Evolutionary conservation across 1,140 invertebrate genomes (phyloP).

Genomic region (Tetragonula clypearis): DNA sequence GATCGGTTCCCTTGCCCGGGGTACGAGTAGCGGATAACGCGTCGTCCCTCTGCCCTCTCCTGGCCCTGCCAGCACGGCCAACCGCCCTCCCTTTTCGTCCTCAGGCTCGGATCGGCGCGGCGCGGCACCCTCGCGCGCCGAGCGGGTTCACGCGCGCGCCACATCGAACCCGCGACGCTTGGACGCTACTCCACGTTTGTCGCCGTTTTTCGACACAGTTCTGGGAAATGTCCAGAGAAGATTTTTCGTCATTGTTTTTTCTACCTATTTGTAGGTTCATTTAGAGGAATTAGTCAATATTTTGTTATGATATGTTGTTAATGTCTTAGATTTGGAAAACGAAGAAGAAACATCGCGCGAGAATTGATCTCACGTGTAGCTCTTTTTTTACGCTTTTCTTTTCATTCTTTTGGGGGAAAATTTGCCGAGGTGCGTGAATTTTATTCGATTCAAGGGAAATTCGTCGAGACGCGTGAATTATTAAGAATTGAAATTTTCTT

Average conservation of each 20-base stretch:
- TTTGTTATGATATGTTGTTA: too few species aligned
- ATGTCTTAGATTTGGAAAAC: background rate
- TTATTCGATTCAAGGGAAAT: too few species aligned
- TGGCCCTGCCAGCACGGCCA: conserved; percentile 37
- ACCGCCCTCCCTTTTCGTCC: conserved; percentile 41
- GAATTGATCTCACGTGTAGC: background rate
- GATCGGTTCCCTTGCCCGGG: conserved; percentile 77
- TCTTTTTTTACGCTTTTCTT: background rate
- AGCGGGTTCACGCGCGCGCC: background rate
- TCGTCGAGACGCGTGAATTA: too few species aligned
- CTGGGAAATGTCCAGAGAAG: too few species aligned
- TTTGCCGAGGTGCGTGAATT: too few species aligned
- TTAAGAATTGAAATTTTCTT: too few species aligned
- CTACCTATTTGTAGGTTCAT: too few species aligned
- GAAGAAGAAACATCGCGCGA: background rate
- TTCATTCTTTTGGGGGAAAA: background rate
- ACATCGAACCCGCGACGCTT: background rate
- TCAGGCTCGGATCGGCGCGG: conserved; percentile 50
- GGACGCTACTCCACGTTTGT: too few species aligned
- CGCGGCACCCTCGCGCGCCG: conserved; percentile 41
- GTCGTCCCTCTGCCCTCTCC: conserved; percentile 45
- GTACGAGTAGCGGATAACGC: conserved; percentile 69
- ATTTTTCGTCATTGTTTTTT: too few species aligned
- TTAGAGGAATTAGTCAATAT: too few species aligned
- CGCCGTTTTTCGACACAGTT: too few species aligned